Percentiles rank a stretch among this genome's conserved stretches.
Conservation (phyloP, 2,888 invertebrate species). For the Caenorhabditis afra region DNA sequence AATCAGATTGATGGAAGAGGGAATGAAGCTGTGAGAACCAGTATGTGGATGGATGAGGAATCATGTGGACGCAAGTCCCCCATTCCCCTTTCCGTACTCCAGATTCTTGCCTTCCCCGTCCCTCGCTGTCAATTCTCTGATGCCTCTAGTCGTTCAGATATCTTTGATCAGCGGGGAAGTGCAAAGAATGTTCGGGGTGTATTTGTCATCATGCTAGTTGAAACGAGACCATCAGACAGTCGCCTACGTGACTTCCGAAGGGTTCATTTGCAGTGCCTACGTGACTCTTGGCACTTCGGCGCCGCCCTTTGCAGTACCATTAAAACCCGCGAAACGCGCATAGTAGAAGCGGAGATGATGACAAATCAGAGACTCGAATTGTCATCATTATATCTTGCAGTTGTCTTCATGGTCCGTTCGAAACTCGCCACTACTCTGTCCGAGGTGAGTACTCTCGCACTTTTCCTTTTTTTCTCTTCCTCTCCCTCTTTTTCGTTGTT, state of each 20-base stretch:
- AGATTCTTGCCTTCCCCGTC: too few relatives aligned
- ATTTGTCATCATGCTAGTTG: slow-evolving; percentile 53
- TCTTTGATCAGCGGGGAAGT: slow-evolving; percentile 19
- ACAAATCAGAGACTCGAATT: slow-evolving; percentile 23
- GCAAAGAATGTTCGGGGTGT: slow-evolving; percentile 34
- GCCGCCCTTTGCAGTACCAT: slow-evolving; percentile 20
- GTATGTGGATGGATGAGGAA: too few relatives aligned
- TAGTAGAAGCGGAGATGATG: slow-evolving; percentile 11
- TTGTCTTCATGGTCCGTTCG: slow-evolving; percentile 19
- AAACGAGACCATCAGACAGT: slow-evolving; percentile 34
- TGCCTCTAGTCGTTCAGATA: neutral
- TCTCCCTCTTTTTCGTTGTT: too few relatives aligned
- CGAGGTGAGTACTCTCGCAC: neutral
- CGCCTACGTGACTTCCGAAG: slow-evolving; percentile 40
- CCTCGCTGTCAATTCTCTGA: too few relatives aligned
- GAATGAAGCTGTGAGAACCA: too few relatives aligned
- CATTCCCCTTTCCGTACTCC: too few relatives aligned
- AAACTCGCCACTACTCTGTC: neutral
- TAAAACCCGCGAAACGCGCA: slow-evolving; percentile 4
- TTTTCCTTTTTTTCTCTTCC: neutral
- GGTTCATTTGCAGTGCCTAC: slow-evolving; percentile 10
- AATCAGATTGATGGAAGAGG: too few relatives aligned
- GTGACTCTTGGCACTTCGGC: slow-evolving; percentile 13
- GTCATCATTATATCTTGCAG: too few relatives aligned
- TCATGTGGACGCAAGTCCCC: too few relatives aligned